Base-by-base conservation (phyloP, 2,797 vertebrate genomes). In the Hafferia zeledoni region DNA sequence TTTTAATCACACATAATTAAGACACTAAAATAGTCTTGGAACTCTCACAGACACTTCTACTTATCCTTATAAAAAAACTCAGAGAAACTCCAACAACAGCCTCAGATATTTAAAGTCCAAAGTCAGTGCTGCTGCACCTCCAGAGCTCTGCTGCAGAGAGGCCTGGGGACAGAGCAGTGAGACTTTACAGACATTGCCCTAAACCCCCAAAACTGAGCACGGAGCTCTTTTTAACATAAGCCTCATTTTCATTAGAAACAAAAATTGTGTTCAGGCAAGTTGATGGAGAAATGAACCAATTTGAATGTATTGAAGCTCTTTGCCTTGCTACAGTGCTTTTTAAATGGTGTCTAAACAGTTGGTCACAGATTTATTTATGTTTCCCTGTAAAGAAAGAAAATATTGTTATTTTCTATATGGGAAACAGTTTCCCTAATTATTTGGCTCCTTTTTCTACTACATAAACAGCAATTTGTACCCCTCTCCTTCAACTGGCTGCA, bases 401-500 rank as follows among this genome's bases (percentile, higher is more conserved):
- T 94, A 95, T 94, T 92, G 91, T 75, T 65, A 64, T 85, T 89
- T 96, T 93, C 89, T 94, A 96, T 87, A 97, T 25, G 69, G 87
- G 82, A 97, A 96, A 93, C 90, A 86, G 93, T 91, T 94, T 90
- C 72, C 72, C 79, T 96, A 96, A 96, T 96, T 94, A 96, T 96
- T 96, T 96, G 96, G 95, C 91, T 95, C 94, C 91, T 94, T 96
- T 57, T 96, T 94, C 85, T 94, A 80, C 79, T 79, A 88, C 90
- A 95, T 94, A 96, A 96, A 96, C 85, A 94, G 94, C 91, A 96
- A 96, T 96, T 96, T 96, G 87, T 94, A 95, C 94, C 95, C 95
- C 95, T 95, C 93, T 96, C 85, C 94, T 95, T 96, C 94, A 95
- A 96, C 94, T 52, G 90, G 49, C 91, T 96, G 95, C 96, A 96